These are phyloP conservation scores for Alouatta palliata DNA, from an alignment of 2,113 vertebrate species.

Conservation along the genomic window DNA sequence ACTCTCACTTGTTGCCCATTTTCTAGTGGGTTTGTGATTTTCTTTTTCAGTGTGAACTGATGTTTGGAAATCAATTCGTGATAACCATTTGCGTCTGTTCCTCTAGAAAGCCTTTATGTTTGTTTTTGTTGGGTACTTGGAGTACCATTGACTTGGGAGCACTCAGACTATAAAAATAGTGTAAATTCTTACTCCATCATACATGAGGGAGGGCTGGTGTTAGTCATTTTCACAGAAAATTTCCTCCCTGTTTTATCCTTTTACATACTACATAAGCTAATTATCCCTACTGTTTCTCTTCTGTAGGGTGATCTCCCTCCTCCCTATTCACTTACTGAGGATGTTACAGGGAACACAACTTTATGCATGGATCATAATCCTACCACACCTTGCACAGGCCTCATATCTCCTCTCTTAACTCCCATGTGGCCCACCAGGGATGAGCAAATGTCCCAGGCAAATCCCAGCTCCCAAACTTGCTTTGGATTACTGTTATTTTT, in stretches of 20 bases:
- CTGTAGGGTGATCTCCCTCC: neutral
- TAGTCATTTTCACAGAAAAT: neutral
- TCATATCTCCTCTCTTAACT: neutral
- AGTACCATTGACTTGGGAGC: neutral
- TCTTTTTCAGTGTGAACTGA: neutral
- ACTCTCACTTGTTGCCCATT: neutral
- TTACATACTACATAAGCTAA: neutral
- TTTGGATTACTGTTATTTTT: neutral
- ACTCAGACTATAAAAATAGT: neutral
- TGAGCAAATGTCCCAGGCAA: neutral
- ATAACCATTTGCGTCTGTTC: neutral
- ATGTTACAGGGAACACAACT: neutral
- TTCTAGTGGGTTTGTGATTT: neutral
- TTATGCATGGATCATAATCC: neutral
- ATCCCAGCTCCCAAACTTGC: neutral
- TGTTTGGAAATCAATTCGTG: neutral
- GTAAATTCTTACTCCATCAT: neutral
- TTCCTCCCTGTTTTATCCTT: neutral
- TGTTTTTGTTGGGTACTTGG: neutral
- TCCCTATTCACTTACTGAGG: neutral
- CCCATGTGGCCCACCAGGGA: neutral
- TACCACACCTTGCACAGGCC: neutral
- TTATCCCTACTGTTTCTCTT: neutral
- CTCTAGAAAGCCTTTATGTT: neutral
- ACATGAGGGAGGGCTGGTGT: neutral